phyloP scores from a whole-genome alignment of 1,140 invertebrate genomes.

The Proctacanthus coquilletti region DNA sequence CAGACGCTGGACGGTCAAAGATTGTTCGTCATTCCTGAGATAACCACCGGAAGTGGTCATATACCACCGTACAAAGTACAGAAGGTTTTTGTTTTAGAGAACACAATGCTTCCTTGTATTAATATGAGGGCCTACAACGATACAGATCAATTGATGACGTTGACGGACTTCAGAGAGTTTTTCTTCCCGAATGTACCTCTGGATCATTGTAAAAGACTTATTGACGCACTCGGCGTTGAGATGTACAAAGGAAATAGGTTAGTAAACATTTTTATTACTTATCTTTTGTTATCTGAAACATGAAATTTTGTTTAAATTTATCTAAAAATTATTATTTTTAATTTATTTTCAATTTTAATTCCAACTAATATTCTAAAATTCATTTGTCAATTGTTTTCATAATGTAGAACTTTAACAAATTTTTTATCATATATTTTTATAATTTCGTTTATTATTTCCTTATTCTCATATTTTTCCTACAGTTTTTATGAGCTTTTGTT shows the following conservation, averaged over 20 bases:
- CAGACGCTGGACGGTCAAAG: conserved; percentile 14
- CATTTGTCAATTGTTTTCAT: no score
- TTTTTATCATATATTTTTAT: no score
- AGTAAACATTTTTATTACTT: conserved; percentile 27
- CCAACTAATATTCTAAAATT: no score
- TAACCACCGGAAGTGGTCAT: conserved; percentile 19
- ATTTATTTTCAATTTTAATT: no score
- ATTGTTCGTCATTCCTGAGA: conserved; percentile 22
- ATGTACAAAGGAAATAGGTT: conserved; percentile 68
- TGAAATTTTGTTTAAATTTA: no score
- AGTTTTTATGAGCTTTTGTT: no score
- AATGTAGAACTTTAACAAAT: no score
- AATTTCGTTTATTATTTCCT: no score
- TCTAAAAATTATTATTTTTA: no score
- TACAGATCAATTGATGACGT: conserved; percentile 61
- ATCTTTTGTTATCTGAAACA: no score
- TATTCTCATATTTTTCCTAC: no score
- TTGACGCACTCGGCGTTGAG: conserved; percentile 61
- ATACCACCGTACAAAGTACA: conserved; percentile 45
- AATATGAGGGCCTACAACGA: conserved; percentile 72
- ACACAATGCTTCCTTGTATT: conserved; percentile 66
- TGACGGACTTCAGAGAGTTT: conserved; percentile 60
- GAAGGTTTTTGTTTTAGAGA: conserved; percentile 54
- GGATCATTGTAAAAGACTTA: conserved; percentile 54
- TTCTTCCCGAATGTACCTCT: conserved; percentile 62